These are phyloP conservation scores for Micromussa lordhowensis DNA, from an alignment of 92 coral and sea anemone species.

Conservation along the genomic window DNA sequence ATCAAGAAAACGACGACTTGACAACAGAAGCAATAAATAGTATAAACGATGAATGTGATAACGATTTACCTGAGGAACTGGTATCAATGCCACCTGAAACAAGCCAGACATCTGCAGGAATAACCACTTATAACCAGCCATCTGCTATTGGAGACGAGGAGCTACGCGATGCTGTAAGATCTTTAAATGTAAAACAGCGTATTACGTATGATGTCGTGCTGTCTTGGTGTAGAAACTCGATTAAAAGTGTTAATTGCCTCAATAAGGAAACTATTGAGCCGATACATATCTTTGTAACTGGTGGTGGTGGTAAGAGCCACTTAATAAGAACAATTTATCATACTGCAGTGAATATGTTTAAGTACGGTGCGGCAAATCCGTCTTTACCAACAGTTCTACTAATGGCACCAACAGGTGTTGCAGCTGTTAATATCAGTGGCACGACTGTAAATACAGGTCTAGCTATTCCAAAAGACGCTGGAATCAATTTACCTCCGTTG, in stretches of 20 bases:
- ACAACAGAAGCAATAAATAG: background rate
- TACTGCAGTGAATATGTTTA: conserved; percentile 36
- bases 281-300: conserved; percentile 53
- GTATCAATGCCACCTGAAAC: conserved; percentile 10
- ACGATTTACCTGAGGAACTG: conserved; percentile 60
- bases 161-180: conserved; percentile 68
- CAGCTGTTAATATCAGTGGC: conserved; percentile 69
- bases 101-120: conserved; percentile 26
- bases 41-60: conserved; percentile 8
- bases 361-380: conserved; percentile 34
- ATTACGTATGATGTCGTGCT: background rate
- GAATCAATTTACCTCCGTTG: background rate
- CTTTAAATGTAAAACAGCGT: conserved; percentile 61
- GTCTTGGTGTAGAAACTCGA: conserved; percentile 62
- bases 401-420: conserved; percentile 80
- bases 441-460: conserved; percentile 61
- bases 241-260: conserved; percentile 36
- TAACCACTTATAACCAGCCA: conserved; percentile 58
- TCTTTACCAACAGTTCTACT: conserved; percentile 69
- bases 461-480: conserved; percentile 19
- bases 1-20: background rate
- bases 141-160: conserved; percentile 72
- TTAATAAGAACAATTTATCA: conserved; percentile 46
- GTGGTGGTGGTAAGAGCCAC: conserved; percentile 59
- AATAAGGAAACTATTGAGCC: conserved; percentile 37